These are phyloP conservation scores for Odontocerum albicorne DNA, from an alignment of 2,888 invertebrate species.

Conservation along the genomic window DNA sequence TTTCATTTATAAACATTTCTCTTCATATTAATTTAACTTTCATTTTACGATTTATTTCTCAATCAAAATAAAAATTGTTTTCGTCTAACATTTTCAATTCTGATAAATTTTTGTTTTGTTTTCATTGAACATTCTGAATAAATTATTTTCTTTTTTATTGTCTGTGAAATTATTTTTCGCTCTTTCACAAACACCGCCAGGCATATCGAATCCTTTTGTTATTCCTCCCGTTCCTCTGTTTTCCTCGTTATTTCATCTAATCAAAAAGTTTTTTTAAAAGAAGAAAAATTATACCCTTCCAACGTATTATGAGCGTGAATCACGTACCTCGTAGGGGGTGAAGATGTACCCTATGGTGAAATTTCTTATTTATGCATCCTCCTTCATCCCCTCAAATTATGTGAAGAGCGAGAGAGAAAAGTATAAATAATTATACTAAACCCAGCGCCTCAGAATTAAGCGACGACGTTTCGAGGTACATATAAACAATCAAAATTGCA, in stretches of 20 bases:
- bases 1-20: no score
- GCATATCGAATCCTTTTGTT: slow-evolving; percentile 33
- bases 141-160: no score
- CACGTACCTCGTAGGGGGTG: slow-evolving; percentile 27
- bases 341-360: slow-evolving; percentile 12
- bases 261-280: slow-evolving; percentile 62
- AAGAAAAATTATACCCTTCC: slow-evolving; percentile 54
- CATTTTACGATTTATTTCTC: no score
- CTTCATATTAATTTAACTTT: no score
- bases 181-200: no score
- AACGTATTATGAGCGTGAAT: slow-evolving; percentile 35
- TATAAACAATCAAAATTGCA: slow-evolving; percentile 33
- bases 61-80: no score
- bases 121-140: no score
- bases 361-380: slow-evolving; percentile 27
- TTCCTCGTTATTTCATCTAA: slow-evolving; percentile 58
- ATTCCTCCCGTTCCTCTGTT: slow-evolving; percentile 35
- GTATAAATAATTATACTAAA: slow-evolving; percentile 28
- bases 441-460: slow-evolving; percentile 19
- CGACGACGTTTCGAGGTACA: slow-evolving; percentile 6
- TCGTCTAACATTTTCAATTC: no score
- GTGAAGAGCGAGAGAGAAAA: slow-evolving; percentile 6
- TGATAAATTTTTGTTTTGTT: no score
- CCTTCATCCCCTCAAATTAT: slow-evolving; percentile 18
- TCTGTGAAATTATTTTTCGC: no score